These are phyloP conservation scores for Coccyzus lansbergi DNA, from an alignment of 2,797 vertebrate genomes.

Conservation along the genomic window DNA sequence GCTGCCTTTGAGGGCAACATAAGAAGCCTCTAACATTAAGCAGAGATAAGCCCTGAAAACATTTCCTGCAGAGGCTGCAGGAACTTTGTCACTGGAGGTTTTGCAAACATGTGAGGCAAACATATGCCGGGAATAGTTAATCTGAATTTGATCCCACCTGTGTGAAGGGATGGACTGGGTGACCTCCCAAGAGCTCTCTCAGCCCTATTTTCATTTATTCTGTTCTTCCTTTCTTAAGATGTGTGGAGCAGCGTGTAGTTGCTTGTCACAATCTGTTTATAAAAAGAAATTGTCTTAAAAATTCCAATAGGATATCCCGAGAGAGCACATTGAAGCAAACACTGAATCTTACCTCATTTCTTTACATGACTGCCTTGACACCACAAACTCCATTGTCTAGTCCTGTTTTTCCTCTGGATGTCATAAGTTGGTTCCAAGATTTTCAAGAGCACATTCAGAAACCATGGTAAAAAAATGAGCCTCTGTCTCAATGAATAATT, in stretches of 20 bases:
- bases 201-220: slow-evolving; percentile 25
- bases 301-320: background rate
- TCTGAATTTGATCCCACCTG: background rate
- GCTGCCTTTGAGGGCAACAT: rapidly evolving
- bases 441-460: background rate
- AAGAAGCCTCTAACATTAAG: background rate
- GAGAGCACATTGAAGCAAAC: background rate
- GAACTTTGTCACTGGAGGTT: background rate
- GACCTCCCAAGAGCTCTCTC: background rate
- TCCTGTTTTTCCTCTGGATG: slow-evolving; percentile 23
- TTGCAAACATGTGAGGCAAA: background rate
- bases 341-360: background rate
- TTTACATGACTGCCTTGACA: background rate
- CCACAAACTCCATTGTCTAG: background rate
- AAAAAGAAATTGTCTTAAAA: background rate
- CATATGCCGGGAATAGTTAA: slow-evolving; percentile 19
- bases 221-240: background rate
- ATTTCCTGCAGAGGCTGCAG: background rate
- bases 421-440: background rate
- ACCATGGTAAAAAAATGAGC: background rate
- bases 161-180: background rate
- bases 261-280: slow-evolving; percentile 51
- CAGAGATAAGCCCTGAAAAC: background rate
- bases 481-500: background rate
- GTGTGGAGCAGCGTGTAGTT: slow-evolving; percentile 5